Base-by-base conservation (phyloP, 1,140 invertebrate genomes). In the Diabrotica virgifera region DNA sequence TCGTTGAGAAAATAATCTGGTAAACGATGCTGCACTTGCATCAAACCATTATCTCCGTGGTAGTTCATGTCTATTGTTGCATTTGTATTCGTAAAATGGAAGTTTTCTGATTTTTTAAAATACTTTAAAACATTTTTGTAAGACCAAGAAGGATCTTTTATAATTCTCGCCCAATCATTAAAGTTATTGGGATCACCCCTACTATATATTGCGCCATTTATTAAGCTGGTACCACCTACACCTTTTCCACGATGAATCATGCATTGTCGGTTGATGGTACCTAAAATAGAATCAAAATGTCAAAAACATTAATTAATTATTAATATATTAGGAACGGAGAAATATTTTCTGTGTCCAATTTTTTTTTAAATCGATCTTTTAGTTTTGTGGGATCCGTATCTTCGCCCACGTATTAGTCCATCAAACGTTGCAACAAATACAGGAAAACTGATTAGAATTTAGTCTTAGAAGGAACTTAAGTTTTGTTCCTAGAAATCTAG, bases 221-320 rank as follows among this genome's bases (percentile, higher is more conserved):
- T 77, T 2, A 85, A 83, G 36, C 85, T 87, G 3, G 85, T 85
- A 2, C 89, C 89, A 6, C 90, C 90, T 52, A 87, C 65, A n/a
- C 73, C 73, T 76, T 82, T 83, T n/a, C 80, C 81, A 63, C 80
- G 75, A 13, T 80, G 35, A 52, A 24, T 24, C 24, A 24, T 24
- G 24, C 24, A 24, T 24, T 24, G 24, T 24, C 24, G 24, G 24
- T 24, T 24, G 4, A 24, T 24, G 24, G 24, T 24, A 24, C 24
- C 24, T 24, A 24, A 24, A 24, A 24, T 4, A 24, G 24, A 24
- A 24, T 4, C 24, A 24, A 1, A 2, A 24, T 24, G 24, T 24
- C 1, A 24, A 24, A 24, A 24, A 24, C n/a, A n/a, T 24, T 1
- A 24, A 24, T 24, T 4, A 24, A 24, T 24, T 4, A 24, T 24